Conservation (phyloP, 1,140 invertebrate genomes). For the Papilio helenus region DNA sequence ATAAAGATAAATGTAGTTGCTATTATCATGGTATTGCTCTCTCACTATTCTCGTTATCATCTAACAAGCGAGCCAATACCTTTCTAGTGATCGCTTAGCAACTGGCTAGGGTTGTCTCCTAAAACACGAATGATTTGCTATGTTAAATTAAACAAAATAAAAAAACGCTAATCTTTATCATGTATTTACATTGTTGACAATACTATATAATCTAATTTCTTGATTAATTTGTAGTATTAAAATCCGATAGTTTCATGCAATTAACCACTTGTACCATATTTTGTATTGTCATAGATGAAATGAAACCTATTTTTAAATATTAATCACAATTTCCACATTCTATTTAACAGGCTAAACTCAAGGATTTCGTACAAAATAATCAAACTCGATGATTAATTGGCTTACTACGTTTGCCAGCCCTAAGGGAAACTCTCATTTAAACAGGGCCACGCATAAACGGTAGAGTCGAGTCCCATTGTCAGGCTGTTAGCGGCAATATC, state of each 20-base stretch:
- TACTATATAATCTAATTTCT: too few relatives aligned
- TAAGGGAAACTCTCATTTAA: constrained; percentile 30
- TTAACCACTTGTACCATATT: too few relatives aligned
- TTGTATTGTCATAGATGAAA: too few relatives aligned
- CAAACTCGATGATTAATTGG: neutral
- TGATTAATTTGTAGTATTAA: too few relatives aligned
- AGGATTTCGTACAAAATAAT: too few relatives aligned
- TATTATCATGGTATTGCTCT: neutral
- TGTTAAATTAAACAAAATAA: neutral
- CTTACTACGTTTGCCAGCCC: neutral
- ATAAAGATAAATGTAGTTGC: neutral
- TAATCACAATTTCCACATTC: too few relatives aligned
- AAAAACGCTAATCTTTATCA: neutral
- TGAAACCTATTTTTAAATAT: too few relatives aligned
- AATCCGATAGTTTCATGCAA: too few relatives aligned
- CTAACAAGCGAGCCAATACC: neutral
- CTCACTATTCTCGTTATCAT: neutral
- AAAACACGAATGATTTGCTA: neutral
- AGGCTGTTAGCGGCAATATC: constrained; percentile 34
- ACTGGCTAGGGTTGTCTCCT: neutral
- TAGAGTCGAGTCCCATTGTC: constrained; percentile 32
- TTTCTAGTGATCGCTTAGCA: constrained; percentile 13
- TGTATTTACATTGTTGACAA: too few relatives aligned
- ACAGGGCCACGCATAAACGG: constrained; percentile 30
- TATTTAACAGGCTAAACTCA: too few relatives aligned